These are phyloP conservation scores for Diabrotica balteata DNA, from an alignment of 2,888 invertebrate species.

Conservation along the genomic window DNA sequence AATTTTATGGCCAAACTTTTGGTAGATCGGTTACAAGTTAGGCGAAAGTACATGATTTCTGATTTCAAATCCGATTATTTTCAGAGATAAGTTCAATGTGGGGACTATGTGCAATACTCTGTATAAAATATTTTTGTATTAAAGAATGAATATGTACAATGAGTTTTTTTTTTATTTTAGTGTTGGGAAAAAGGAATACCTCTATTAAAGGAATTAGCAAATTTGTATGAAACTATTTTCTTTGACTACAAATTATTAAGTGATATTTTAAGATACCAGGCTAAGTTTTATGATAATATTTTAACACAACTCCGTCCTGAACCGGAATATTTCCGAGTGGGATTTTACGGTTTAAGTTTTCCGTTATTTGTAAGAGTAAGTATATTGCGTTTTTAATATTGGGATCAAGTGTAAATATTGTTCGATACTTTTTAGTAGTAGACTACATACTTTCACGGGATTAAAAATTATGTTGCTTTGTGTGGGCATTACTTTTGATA, in stretches of 20 bases:
- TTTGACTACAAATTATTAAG: conserved; percentile 90
- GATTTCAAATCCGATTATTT: too few species aligned
- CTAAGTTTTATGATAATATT: conserved; percentile 91
- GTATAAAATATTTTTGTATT: too few species aligned
- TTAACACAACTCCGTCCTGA: conserved; percentile 87
- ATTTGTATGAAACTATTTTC: conserved; percentile 83
- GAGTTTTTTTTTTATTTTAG: conserved; percentile 58
- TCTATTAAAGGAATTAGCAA: conserved; percentile 86
- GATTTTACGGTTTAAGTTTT: conserved; percentile 92
- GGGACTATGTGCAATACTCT: too few species aligned
- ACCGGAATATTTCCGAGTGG: conserved; percentile 94
- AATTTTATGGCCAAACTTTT: too few species aligned
- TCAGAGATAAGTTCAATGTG: too few species aligned
- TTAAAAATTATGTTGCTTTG: too few species aligned
- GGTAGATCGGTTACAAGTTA: too few species aligned
- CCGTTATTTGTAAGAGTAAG: conserved; percentile 93
- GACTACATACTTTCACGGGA: too few species aligned
- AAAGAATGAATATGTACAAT: neutral
- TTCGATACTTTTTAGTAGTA: too few species aligned
- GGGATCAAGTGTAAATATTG: too few species aligned
- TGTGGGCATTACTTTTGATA: too few species aligned
- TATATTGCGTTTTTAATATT: conserved; percentile 27
- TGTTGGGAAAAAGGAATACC: conserved; percentile 97
- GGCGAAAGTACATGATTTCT: too few species aligned
- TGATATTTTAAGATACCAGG: conserved; percentile 83